Conservation (phyloP, 2,113 vertebrate genomes). For the Rhodinocichla rosea region DNA sequence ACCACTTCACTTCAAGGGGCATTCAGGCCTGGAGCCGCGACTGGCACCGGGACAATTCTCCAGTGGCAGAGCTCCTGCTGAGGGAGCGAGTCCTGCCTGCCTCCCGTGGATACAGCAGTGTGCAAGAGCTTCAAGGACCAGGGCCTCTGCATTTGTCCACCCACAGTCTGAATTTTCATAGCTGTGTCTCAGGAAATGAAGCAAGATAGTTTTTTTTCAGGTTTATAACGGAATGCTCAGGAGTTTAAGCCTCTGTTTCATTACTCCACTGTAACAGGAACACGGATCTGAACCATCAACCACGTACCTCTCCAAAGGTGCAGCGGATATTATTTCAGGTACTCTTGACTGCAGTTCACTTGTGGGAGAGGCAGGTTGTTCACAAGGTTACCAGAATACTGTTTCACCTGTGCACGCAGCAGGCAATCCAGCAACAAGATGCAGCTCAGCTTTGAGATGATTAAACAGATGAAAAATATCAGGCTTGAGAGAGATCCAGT, state of each 20-base stretch:
- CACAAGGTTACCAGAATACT: background rate
- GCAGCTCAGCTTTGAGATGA: background rate
- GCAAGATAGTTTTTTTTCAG: background rate
- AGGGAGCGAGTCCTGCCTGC: background rate
- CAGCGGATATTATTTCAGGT: background rate
- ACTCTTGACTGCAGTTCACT: background rate
- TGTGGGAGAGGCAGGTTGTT: background rate
- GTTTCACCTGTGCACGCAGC: background rate
- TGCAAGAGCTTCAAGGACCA: background rate
- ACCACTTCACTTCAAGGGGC: conserved; percentile 40
- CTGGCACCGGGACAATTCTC: background rate
- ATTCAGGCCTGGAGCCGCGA: background rate
- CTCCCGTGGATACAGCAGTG: background rate
- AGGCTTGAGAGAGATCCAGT: background rate
- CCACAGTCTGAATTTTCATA: background rate
- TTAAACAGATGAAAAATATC: background rate
- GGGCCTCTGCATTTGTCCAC: background rate
- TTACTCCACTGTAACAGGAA: background rate
- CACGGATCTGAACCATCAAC: background rate
- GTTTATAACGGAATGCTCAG: background rate
- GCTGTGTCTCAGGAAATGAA: background rate
- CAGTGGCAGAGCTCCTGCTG: background rate
- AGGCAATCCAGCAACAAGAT: background rate
- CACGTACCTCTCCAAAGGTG: background rate
- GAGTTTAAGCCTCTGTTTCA: background rate